A percentile compares a stretch with the other conserved stretches of the same genome.
Conservation (phyloP, 2,888 invertebrate species). For the Amiota minor region DNA sequence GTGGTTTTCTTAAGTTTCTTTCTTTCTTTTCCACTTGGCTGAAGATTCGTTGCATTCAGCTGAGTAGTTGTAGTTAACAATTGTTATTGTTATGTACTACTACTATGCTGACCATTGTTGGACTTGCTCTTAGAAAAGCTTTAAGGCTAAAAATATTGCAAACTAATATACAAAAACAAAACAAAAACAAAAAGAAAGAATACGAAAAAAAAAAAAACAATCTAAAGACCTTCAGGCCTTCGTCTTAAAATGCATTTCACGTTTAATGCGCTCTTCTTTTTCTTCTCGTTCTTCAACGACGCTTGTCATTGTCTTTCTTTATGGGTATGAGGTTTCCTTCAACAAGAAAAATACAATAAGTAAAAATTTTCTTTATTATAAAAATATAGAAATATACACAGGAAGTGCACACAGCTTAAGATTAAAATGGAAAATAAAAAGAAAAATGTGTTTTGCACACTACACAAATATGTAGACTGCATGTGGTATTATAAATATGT, state of each 20-base stretch:
- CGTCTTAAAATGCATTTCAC: constrained; percentile 31
- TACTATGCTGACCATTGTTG: background rate
- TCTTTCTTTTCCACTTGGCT: constrained; percentile 3
- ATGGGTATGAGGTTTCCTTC: constrained; percentile 27
- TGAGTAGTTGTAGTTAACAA: constrained; percentile 10
- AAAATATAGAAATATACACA: constrained; percentile 51
- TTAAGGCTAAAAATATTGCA: constrained; percentile 27
- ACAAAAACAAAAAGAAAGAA: background rate
- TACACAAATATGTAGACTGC: no score
- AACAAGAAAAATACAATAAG: constrained; percentile 21
- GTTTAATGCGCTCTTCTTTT: background rate
- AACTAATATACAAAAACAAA: constrained; percentile 18
- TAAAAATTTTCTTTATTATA: constrained; percentile 23
- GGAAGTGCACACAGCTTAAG: constrained; percentile 49
- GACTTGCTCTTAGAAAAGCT: constrained; percentile 10
- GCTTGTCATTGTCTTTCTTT: constrained; percentile 6
- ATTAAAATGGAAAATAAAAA: constrained; percentile 14
- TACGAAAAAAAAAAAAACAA: constrained; percentile 16
- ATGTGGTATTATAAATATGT: no score
- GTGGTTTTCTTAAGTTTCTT: background rate
- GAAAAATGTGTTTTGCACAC: background rate
- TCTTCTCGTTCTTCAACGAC: background rate
- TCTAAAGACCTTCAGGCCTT: background rate
- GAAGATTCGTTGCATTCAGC: background rate
- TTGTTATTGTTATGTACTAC: background rate